phyloP scores from a whole-genome alignment of 2,888 invertebrate species.

The Phortica magna region DNA sequence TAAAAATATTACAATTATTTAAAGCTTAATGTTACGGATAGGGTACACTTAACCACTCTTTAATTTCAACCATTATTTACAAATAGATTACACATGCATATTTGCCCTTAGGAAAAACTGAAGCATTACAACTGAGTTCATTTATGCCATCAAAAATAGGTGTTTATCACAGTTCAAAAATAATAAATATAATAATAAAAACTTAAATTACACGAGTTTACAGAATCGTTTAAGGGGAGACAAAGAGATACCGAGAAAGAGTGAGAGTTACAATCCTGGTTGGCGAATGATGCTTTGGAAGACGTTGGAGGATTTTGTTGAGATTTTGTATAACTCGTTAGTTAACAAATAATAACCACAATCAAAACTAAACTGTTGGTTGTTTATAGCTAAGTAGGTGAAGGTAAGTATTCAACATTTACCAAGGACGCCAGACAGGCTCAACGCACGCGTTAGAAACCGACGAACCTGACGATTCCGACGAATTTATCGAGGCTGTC shows the following conservation, averaged over 20 bases:
- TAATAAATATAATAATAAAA: conserved; percentile 57
- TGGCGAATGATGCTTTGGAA: conserved; percentile 62
- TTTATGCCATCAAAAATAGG: conserved; percentile 12
- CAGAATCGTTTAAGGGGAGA: conserved; percentile 42
- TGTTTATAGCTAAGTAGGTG: neutral
- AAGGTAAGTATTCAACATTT: conserved; percentile 40
- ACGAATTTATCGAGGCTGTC: conserved; percentile 67
- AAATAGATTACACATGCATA: conserved; percentile 4
- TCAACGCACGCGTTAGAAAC: conserved; percentile 57
- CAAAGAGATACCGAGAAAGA: neutral
- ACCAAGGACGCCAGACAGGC: conserved; percentile 74
- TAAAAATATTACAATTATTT: conserved; percentile 61
- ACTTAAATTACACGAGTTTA: conserved; percentile 20
- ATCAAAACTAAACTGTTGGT: conserved; percentile 11
- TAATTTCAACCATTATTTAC: conserved; percentile 40
- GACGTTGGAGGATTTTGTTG: conserved; percentile 67
- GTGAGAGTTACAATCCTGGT: neutral
- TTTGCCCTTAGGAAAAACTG: conserved; percentile 16
- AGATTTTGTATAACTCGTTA: conserved; percentile 41
- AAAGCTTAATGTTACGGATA: conserved; percentile 60
- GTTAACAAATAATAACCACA: conserved; percentile 59
- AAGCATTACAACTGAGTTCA: neutral
- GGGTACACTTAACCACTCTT: conserved; percentile 47
- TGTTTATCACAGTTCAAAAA: conserved; percentile 65
- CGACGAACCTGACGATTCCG: conserved; percentile 47